Evolutionary conservation across 2,113 vertebrate species (phyloP).

Genomic region (Sinocyclocheilus anophthalmus): DNA sequence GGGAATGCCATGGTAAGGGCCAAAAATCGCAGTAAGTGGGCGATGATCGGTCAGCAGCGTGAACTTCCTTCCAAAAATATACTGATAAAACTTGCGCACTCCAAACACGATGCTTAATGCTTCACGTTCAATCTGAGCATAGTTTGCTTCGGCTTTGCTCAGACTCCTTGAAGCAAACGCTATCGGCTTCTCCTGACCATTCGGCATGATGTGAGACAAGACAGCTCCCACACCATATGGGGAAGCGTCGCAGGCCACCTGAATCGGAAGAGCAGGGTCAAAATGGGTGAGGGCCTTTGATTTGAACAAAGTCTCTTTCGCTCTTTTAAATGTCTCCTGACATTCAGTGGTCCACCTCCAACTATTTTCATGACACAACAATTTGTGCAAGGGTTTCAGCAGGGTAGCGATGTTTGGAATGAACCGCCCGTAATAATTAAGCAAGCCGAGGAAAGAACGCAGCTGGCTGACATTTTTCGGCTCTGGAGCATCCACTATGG

Average conservation of each 20-base stretch:
- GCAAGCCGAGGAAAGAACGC: no score
- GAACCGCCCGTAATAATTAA: slow-evolving; percentile 11
- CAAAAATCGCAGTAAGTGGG: neutral
- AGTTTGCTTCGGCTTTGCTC: slow-evolving; percentile 1
- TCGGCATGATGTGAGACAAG: neutral
- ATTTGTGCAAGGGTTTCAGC: slow-evolving; percentile 54
- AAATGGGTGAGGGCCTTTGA: neutral
- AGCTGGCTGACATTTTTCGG: neutral
- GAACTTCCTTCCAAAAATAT: slow-evolving; percentile 9
- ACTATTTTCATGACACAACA: slow-evolving; percentile 32
- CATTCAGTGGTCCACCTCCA: slow-evolving; percentile 7
- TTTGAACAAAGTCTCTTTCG: neutral
- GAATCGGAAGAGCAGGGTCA: neutral
- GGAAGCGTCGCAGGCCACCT: neutral
- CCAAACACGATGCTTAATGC: neutral
- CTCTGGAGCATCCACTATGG: slow-evolving; percentile 2
- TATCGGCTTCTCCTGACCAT: neutral
- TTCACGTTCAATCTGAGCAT: slow-evolving; percentile 1
- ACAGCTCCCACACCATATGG: slow-evolving; percentile 7
- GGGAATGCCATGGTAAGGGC: neutral
- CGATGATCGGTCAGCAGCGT: neutral
- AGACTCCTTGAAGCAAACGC: neutral
- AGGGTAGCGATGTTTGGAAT: slow-evolving; percentile 36
- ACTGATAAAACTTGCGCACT: neutral
- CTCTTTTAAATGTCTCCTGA: slow-evolving; percentile 1